Conservation (phyloP, 2,888 invertebrate genomes). For the Oscheius sp. region DNA sequence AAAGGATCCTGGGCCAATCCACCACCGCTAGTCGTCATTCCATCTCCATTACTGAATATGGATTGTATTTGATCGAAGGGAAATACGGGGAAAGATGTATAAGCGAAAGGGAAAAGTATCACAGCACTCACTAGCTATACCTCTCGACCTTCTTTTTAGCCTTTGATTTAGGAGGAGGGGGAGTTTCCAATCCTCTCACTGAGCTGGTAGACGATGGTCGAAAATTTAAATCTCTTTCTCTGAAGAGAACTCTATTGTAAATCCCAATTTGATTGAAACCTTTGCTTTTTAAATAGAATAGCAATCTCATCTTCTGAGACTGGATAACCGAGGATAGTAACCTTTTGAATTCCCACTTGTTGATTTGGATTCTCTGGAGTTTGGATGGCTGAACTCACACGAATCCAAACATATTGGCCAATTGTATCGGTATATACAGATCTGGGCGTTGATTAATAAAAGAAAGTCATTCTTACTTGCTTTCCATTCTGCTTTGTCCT, state of each 20-base stretch:
- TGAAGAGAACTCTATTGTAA: not conserved
- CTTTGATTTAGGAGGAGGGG: not conserved
- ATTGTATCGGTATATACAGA: slow-evolving; percentile 56
- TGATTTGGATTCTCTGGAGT: slow-evolving; percentile 39
- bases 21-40: slow-evolving; percentile 45
- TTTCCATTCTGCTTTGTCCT: slow-evolving; percentile 44
- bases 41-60: slow-evolving; percentile 56
- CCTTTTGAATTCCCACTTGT: slow-evolving; percentile 39
- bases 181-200: not conserved
- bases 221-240: slow-evolving; percentile 7
- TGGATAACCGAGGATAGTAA: slow-evolving; percentile 47
- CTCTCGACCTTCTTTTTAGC: slow-evolving; percentile 4
- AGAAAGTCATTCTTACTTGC: slow-evolving; percentile 32
- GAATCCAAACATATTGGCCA: slow-evolving; percentile 62
- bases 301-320: slow-evolving; percentile 35
- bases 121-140: slow-evolving; percentile 27
- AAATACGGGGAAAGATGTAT: not conserved
- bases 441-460: slow-evolving; percentile 26
- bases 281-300: slow-evolving; percentile 8
- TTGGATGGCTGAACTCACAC: slow-evolving; percentile 50
- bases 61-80: not conserved
- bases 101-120: not conserved
- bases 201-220: not conserved
- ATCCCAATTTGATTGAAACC: not conserved
- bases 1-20: slow-evolving; percentile 54